Evolutionary conservation across 2,888 invertebrate genomes (phyloP).

Genomic region (Drosophila acutilabella): DNA sequence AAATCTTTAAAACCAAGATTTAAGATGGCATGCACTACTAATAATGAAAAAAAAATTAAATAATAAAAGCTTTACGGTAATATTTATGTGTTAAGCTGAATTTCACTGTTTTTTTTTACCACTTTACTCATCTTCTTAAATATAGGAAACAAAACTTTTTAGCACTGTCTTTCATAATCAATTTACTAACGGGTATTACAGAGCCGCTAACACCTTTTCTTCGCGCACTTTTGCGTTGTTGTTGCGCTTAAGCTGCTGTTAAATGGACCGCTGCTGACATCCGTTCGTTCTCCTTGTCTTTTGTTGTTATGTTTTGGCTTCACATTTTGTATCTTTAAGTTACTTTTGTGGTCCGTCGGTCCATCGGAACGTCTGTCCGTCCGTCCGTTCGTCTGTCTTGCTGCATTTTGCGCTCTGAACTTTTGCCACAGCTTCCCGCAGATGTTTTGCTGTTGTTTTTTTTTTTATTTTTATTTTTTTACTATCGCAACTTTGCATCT

Average conservation of each 20-base stretch:
- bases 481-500: slow-evolving; percentile 37
- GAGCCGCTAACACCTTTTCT: not conserved
- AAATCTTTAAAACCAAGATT: too few species aligned
- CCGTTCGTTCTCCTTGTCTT: slow-evolving; percentile 51
- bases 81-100: too few species aligned
- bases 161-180: not conserved
- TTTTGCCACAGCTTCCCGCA: slow-evolving; percentile 41
- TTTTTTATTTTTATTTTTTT: slow-evolving; percentile 1
- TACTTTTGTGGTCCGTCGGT: slow-evolving; percentile 58
- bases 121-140: too few species aligned
- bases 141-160: too few species aligned
- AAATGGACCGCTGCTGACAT: slow-evolving; percentile 53
- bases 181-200: not conserved
- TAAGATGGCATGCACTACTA: too few species aligned
- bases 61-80: too few species aligned
- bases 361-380: slow-evolving; percentile 18
- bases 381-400: slow-evolving; percentile 18
- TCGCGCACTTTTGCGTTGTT: slow-evolving; percentile 10
- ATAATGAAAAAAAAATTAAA: too few species aligned
- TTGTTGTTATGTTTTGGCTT: slow-evolving; percentile 53
- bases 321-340: slow-evolving; percentile 66
- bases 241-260: slow-evolving; percentile 33
- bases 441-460: slow-evolving; percentile 24
- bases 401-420: slow-evolving; percentile 34
- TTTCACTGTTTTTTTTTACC: too few species aligned